A percentile compares a stretch with the other conserved stretches of the same genome.
Evolutionary conservation across 2,113 vertebrate genomes (phyloP).

Genomic region (Vulpes vulpes): DNA sequence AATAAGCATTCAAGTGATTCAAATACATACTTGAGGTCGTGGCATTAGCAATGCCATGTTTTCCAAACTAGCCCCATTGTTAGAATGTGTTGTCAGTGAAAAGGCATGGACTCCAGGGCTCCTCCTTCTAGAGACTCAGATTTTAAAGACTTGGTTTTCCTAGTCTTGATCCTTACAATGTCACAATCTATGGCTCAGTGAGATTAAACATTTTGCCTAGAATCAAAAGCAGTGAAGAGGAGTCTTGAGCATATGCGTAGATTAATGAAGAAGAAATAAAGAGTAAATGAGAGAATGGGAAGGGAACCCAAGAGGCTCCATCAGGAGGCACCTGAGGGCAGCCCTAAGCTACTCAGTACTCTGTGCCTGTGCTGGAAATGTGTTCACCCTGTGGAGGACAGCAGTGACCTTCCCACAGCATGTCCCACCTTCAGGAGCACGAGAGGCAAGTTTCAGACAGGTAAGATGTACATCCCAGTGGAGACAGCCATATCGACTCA

Average conservation of each 20-base stretch:
- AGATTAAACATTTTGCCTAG: not conserved
- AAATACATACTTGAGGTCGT: not conserved
- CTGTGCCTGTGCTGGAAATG: not conserved
- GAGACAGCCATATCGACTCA: not conserved
- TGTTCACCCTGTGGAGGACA: accelerated
- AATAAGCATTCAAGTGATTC: not conserved
- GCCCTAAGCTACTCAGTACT: accelerated
- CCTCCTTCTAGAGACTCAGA: not conserved
- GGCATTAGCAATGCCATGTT: not conserved
- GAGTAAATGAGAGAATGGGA: not conserved
- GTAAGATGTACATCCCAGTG: not conserved
- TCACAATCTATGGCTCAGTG: not conserved
- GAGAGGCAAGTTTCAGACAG: not conserved
- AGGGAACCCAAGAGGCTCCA: not conserved
- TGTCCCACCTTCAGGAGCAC: not conserved
- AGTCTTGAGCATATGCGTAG: not conserved
- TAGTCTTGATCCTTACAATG: not conserved
- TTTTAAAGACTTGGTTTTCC: not conserved
- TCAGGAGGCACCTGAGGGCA: not conserved
- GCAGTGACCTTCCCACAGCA: accelerated
- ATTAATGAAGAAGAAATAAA: not conserved
- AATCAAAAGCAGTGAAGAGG: no score
- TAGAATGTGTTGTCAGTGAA: not conserved
- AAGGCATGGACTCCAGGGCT: not conserved
- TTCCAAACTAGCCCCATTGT: not conserved